Evolutionary conservation across 2,113 vertebrate species (phyloP).

Genomic region (Plecotus auritus): DNA sequence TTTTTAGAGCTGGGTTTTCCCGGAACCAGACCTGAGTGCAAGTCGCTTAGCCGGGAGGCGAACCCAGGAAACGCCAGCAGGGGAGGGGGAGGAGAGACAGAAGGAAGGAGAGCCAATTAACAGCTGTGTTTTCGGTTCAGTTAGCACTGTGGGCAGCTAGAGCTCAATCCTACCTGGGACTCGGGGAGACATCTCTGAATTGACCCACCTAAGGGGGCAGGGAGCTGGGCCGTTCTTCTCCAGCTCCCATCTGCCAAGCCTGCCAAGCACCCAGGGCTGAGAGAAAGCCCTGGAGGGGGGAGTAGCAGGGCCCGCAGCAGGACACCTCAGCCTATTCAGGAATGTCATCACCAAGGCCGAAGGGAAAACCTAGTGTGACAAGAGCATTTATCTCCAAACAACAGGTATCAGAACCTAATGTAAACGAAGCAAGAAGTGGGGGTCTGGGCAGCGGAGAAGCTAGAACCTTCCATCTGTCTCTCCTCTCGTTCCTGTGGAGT

Average conservation of each 20-base stretch:
- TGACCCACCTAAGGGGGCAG: neutral
- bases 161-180: neutral
- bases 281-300: neutral
- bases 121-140: rapidly evolving
- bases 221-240: neutral
- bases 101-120: neutral
- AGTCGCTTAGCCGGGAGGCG: neutral
- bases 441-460: neutral
- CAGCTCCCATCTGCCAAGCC: neutral
- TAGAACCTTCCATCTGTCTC: neutral
- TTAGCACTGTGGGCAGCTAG: neutral
- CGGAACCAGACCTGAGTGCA: neutral
- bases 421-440: neutral
- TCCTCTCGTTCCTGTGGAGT: neutral
- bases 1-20: neutral
- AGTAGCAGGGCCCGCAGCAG: neutral
- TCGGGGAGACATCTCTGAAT: neutral
- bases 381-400: neutral
- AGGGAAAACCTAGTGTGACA: neutral
- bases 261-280: neutral
- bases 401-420: neutral
- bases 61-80: neutral
- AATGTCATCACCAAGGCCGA: neutral
- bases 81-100: neutral
- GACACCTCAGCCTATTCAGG: too few relatives aligned